Percentiles rank a stretch among this genome's conserved stretches.
Conservation (phyloP, 2,113 vertebrate genomes). For the Alces alces region DNA sequence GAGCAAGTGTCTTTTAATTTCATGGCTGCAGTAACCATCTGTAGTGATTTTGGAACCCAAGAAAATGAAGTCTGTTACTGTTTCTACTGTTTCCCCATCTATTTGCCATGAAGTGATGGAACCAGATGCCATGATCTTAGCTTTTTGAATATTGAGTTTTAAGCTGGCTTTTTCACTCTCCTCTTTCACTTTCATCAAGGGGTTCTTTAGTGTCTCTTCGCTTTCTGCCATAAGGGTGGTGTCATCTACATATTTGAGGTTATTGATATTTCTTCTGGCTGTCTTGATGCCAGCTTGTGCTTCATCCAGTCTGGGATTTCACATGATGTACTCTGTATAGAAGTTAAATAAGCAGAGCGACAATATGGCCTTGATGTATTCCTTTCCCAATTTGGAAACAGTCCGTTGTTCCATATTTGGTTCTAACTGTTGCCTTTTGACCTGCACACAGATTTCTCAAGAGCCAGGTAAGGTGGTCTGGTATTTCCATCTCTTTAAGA, state of each 20-base stretch:
- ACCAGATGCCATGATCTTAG: background rate
- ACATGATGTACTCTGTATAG: background rate
- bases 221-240: background rate
- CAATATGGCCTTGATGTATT: rapidly evolving
- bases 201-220: background rate
- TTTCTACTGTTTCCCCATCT: background rate
- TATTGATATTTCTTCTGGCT: background rate
- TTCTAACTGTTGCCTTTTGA: background rate
- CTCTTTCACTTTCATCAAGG: background rate
- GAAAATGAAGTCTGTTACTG: background rate
- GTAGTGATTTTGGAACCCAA: background rate
- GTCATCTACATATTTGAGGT: background rate
- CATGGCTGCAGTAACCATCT: background rate
- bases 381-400: background rate
- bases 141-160: background rate
- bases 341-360: background rate
- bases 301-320: background rate
- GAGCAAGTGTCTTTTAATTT: background rate
- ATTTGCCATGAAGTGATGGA: background rate
- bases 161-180: background rate
- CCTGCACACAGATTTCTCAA: background rate
- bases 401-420: background rate
- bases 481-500: background rate
- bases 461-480: background rate
- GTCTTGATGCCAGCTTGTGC: background rate